Conservation (phyloP, 2,888 invertebrate genomes). For the Rhabditoides inermis region DNA sequence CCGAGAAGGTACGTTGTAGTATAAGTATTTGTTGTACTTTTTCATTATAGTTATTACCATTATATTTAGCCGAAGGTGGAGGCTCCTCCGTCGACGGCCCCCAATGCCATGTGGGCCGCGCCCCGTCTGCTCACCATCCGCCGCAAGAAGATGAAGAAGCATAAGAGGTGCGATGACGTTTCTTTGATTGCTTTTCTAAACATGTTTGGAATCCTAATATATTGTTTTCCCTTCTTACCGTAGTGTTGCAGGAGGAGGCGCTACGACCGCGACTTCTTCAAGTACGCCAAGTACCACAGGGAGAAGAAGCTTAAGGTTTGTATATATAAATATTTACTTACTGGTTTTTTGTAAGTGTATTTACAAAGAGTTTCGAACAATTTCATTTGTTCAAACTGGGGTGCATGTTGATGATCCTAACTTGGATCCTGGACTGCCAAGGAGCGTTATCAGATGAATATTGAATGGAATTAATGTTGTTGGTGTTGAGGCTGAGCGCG, state of each 20-base stretch:
- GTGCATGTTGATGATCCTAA: neutral
- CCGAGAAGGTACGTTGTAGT: constrained; percentile 12
- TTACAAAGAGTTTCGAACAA: too few relatives aligned
- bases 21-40: neutral
- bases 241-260: constrained; percentile 28
- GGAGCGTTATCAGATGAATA: neutral
- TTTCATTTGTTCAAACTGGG: too few relatives aligned
- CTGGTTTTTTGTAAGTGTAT: too few relatives aligned
- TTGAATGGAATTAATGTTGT: neutral
- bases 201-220: too few relatives aligned
- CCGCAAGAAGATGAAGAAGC: constrained; percentile 50
- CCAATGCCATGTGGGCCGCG: constrained; percentile 18
- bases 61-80: constrained; percentile 6
- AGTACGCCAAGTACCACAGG: constrained; percentile 44
- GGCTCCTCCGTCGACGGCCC: constrained; percentile 8
- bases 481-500: constrained; percentile 36
- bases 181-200: too few relatives aligned
- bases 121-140: constrained; percentile 41
- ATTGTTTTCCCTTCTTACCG: too few relatives aligned
- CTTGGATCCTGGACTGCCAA: neutral
- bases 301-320: constrained; percentile 42
- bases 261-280: constrained; percentile 42
- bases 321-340: too few relatives aligned
- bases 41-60: neutral
- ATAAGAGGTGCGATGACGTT: constrained; percentile 25